A percentile compares a stretch with the other conserved stretches of the same genome.
These are phyloP conservation scores for Globodera ellingtonae DNA, from an alignment of 1,140 invertebrate species.

Conservation along the genomic window DNA sequence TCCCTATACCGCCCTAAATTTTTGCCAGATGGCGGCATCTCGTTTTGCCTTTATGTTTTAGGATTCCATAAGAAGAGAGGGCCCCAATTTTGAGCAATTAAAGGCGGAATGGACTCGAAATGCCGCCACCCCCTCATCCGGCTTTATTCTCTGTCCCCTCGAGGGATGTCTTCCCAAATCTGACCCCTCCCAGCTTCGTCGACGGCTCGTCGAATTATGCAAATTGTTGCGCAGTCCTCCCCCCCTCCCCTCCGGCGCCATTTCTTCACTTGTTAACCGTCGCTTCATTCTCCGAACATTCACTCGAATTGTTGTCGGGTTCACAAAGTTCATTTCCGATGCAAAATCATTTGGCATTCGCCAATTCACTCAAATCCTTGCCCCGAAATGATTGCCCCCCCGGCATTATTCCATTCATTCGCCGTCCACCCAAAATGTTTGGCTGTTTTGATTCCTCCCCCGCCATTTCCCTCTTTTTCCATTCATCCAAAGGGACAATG, in stretches of 20 bases:
- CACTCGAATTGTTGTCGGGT: too few species aligned
- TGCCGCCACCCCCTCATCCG: neutral
- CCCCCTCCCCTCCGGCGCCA: neutral
- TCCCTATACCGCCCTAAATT: neutral
- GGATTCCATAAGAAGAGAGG: neutral
- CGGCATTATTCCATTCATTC: neutral
- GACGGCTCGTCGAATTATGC: neutral
- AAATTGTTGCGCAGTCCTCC: constrained; percentile 11
- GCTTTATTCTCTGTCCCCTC: neutral
- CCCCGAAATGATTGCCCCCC: neutral
- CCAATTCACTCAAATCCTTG: neutral
- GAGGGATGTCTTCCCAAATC: neutral
- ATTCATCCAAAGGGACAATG: constrained; percentile 14
- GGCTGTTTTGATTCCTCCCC: constrained; percentile 13
- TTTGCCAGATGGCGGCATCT: neutral
- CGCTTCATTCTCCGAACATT: neutral
- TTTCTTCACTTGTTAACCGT: neutral
- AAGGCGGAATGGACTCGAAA: neutral
- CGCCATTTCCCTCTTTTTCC: neutral
- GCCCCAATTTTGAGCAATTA: neutral
- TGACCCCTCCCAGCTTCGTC: neutral
- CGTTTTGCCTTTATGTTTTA: neutral
- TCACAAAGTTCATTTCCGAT: neutral
- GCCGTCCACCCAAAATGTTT: neutral
- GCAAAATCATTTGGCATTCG: neutral